Percentiles rank a stretch among this genome's conserved stretches.
These are phyloP conservation scores for Artibeus lituratus DNA, from an alignment of 2,797 vertebrate species.

Conservation along the genomic window DNA sequence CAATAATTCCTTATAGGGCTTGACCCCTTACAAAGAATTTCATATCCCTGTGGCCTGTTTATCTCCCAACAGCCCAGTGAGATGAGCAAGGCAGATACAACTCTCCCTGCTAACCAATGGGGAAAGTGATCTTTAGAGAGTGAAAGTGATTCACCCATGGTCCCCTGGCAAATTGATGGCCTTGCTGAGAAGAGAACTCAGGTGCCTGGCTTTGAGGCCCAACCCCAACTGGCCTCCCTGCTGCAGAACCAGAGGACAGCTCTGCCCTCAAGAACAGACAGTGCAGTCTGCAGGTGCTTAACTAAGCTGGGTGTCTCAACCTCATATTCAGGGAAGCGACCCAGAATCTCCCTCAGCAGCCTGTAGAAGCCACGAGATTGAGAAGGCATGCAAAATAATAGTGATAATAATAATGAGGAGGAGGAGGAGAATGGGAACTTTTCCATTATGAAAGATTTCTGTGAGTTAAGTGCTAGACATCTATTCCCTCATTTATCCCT, in stretches of 20 bases:
- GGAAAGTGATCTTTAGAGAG: neutral
- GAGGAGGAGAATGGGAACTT: neutral
- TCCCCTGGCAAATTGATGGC: neutral
- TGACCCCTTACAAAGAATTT: neutral
- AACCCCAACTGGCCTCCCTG: neutral
- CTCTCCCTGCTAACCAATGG: neutral
- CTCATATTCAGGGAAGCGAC: neutral
- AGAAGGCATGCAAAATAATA: neutral
- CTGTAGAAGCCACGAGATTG: neutral
- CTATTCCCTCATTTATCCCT: neutral
- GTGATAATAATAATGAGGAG: neutral
- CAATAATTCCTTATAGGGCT: neutral
- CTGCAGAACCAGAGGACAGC: neutral
- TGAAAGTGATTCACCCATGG: neutral
- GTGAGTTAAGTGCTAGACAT: neutral
- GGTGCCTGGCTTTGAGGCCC: neutral
- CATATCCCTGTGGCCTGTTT: neutral
- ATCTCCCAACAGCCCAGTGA: neutral
- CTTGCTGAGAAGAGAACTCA: neutral
- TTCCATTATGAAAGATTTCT: neutral
- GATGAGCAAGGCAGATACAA: neutral
- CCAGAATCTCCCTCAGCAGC: neutral
- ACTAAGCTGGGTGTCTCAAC: neutral
- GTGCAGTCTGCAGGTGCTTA: too few species aligned
- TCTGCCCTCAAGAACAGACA: neutral